These are phyloP conservation scores for Carassius auratus DNA, from an alignment of 2,113 vertebrate genomes.

Conservation along the genomic window DNA sequence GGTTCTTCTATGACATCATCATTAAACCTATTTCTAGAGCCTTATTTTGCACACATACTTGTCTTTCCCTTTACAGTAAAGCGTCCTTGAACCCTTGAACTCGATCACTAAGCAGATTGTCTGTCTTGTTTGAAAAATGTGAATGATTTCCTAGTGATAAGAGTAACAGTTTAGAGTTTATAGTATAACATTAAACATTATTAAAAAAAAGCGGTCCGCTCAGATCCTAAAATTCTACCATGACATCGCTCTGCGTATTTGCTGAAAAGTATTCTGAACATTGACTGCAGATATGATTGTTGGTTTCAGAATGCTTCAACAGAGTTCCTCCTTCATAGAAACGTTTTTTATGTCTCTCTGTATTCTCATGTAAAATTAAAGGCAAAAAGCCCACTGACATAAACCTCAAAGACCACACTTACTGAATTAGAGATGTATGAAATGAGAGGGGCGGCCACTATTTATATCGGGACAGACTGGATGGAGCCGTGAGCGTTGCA, in stretches of 20 bases:
- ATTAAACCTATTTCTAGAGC: too few relatives aligned
- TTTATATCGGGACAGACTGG: not conserved
- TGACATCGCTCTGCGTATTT: not conserved
- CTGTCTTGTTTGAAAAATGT: conserved; percentile 54
- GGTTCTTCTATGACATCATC: too few relatives aligned
- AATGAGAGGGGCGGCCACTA: not conserved
- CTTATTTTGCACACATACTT: not conserved
- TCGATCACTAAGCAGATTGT: conserved; percentile 5
- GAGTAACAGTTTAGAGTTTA: not conserved
- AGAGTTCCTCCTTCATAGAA: not conserved
- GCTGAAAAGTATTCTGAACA: not conserved
- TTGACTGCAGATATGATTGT: not conserved
- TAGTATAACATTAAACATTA: not conserved
- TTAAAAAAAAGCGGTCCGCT: not conserved
- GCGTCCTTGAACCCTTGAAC: not conserved
- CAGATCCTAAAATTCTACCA: not conserved
- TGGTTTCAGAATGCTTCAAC: not conserved
- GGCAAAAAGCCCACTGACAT: not conserved
- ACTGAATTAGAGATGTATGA: conserved; percentile 24
- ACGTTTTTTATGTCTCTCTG: not conserved
- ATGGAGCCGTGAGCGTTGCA: not conserved
- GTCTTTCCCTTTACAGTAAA: not conserved
- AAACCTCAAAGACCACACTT: not conserved
- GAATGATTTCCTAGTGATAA: conserved; percentile 61
- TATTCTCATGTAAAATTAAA: conserved; percentile 4